Evolutionary conservation across 2,797 vertebrate species (phyloP).

Genomic region (Parambassis ranga): DNA sequence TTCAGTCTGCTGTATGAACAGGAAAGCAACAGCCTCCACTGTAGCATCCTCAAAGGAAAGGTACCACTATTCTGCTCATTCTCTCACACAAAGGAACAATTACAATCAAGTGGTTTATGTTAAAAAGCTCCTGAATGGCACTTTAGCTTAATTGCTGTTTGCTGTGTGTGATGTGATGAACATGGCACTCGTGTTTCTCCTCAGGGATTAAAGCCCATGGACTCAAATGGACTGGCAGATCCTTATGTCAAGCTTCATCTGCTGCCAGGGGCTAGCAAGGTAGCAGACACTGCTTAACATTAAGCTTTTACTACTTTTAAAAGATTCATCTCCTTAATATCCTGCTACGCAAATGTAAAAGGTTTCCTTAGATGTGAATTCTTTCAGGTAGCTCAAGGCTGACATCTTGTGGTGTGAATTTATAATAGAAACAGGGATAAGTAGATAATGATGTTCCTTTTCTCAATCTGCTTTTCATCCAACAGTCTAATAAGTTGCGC

Average conservation of each 20-base stretch:
- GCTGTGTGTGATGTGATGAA: conserved; percentile 26
- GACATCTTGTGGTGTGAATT: conserved; percentile 70
- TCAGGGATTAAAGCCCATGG: conserved; percentile 97
- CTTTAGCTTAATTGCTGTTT: conserved; percentile 47
- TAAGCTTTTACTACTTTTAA: conserved; percentile 25
- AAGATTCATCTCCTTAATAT: conserved; percentile 18
- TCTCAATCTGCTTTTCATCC: not conserved
- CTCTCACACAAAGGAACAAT: conserved; percentile 43
- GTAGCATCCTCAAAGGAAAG: conserved; percentile 93
- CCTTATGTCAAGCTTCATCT: conserved; percentile 96
- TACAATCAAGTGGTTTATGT: conserved; percentile 49
- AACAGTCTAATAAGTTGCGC: conserved; percentile 92
- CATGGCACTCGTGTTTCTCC: conserved; percentile 17
- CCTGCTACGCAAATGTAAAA: not conserved
- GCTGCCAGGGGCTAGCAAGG: conserved; percentile 96
- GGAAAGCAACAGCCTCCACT: conserved; percentile 92
- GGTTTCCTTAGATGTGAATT: not conserved
- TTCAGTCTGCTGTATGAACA: conserved; percentile 93
- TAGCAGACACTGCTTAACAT: conserved; percentile 55
- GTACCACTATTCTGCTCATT: conserved; percentile 65
- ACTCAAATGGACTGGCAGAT: conserved; percentile 95
- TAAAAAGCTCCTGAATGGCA: conserved; percentile 55
- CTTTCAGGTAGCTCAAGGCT: conserved; percentile 59
- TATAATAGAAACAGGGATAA: not conserved
- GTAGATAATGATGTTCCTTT: not conserved